Percentiles rank a stretch among this genome's conserved stretches.
Evolutionary conservation across 1,140 invertebrate genomes (phyloP).

Genomic region (Papilio machaon): DNA sequence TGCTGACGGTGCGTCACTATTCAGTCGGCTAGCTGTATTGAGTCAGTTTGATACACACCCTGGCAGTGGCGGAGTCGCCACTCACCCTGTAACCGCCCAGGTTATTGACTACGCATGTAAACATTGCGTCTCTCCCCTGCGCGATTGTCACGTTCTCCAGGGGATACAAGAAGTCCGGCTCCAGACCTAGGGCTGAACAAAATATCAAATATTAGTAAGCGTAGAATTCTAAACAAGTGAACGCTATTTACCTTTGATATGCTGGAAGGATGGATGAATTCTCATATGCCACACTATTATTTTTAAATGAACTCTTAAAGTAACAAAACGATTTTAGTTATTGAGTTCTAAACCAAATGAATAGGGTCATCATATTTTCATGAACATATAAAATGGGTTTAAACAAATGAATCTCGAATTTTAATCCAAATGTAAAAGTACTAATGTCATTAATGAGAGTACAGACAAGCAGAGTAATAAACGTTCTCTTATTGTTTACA

Average conservation of each 20-base stretch:
- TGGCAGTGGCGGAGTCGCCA: constrained; percentile 90
- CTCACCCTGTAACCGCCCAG: constrained; percentile 96
- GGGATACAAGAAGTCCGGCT: constrained; percentile 92
- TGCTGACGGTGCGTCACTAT: constrained; percentile 74
- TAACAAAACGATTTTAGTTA: too few species aligned
- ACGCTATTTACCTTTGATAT: not conserved
- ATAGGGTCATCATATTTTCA: too few species aligned
- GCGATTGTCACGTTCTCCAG: constrained; percentile 93
- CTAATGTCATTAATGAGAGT: not conserved
- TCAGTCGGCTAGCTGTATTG: constrained; percentile 71
- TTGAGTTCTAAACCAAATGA: too few species aligned
- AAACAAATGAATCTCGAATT: not conserved
- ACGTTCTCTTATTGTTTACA: constrained; percentile 27
- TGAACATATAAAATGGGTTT: not conserved
- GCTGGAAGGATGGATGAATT: too few species aligned
- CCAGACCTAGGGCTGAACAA: constrained; percentile 83
- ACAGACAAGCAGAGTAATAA: constrained; percentile 4
- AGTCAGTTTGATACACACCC: constrained; percentile 87
- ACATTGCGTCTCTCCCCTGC: constrained; percentile 93
- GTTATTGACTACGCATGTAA: constrained; percentile 95
- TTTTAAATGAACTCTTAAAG: too few species aligned
- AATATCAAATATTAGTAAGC: constrained; percentile 42
- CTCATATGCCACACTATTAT: too few species aligned
- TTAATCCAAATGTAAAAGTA: not conserved
- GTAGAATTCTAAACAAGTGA: constrained; percentile 7